Evolutionary conservation across 1,140 invertebrate species (phyloP).

Genomic region (Protaetia brevitarsis): DNA sequence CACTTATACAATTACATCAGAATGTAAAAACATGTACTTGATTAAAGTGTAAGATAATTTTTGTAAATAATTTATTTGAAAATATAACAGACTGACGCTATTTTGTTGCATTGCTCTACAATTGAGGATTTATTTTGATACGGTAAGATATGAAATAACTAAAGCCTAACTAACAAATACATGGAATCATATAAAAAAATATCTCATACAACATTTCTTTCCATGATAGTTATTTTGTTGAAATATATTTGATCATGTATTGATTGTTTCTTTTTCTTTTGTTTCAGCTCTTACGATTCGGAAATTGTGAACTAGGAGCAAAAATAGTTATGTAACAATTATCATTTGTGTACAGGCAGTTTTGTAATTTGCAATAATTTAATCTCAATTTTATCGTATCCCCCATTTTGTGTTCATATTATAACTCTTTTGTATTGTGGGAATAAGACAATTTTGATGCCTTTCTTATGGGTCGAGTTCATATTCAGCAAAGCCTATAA

Average conservation of each 20-base stretch:
- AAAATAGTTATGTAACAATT: constrained; percentile 7
- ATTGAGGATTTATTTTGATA: constrained; percentile 18
- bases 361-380: constrained; percentile 11
- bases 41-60: constrained; percentile 5
- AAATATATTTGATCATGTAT: too few species aligned
- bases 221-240: too few species aligned
- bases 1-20: constrained; percentile 5
- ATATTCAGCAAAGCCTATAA: background rate
- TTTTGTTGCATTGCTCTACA: constrained; percentile 33
- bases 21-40: background rate
- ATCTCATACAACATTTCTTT: too few species aligned
- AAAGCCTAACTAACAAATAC: background rate
- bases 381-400: constrained; percentile 24
- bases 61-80: constrained; percentile 9
- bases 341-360: constrained; percentile 8
- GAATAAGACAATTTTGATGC: constrained; percentile 6
- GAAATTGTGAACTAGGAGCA: constrained; percentile 10
- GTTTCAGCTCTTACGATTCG: constrained; percentile 4
- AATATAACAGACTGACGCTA: constrained; percentile 34
- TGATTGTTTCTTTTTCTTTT: background rate
- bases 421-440: constrained; percentile 18
- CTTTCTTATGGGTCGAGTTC: constrained; percentile 1
- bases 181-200: too few species aligned
- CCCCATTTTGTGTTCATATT: constrained; percentile 30
- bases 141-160: constrained; percentile 21